phyloP scores from a whole-genome alignment of 2,888 invertebrate genomes.

The Phyllotreta striolata region DNA sequence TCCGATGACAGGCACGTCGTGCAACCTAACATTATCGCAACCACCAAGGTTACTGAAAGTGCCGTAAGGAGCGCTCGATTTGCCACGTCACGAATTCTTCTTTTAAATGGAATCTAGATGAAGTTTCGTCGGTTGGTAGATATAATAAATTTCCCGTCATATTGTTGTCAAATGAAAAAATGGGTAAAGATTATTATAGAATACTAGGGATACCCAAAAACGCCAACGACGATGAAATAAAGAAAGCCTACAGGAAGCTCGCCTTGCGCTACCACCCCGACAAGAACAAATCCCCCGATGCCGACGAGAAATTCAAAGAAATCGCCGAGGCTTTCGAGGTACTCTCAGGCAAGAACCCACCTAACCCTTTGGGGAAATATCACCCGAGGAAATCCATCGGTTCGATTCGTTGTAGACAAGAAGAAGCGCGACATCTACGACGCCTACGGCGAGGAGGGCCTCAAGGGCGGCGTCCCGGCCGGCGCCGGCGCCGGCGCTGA shows the following conservation, averaged over 20 bases:
- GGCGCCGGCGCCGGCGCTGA: conserved; percentile 60
- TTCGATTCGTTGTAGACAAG: conserved; percentile 70
- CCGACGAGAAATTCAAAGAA: conserved; percentile 94
- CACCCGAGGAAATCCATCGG: background rate
- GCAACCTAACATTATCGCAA: too few species aligned
- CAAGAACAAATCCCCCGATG: conserved; percentile 92
- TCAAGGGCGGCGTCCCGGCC: conserved; percentile 75
- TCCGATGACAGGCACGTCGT: too few species aligned
- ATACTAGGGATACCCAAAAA: conserved; percentile 84
- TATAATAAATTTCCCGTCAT: too few species aligned
- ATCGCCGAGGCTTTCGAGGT: conserved; percentile 98
- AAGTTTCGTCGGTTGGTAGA: conserved; percentile 3
- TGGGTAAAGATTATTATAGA: conserved; percentile 98
- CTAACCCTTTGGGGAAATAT: background rate
- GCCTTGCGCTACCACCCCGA: conserved; percentile 98
- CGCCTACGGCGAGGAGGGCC: conserved; percentile 87
- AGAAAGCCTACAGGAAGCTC: conserved; percentile 93
- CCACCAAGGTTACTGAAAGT: too few species aligned
- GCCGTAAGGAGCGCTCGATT: too few species aligned
- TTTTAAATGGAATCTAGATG: background rate
- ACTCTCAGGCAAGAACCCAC: conserved; percentile 85
- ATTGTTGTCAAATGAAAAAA: too few species aligned
- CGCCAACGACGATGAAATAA: conserved; percentile 93
- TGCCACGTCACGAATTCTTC: too few species aligned
- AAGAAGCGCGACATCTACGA: conserved; percentile 95